A percentile compares a stretch with the other conserved stretches of the same genome.
These are phyloP conservation scores for Syngnathus floridae DNA, from an alignment of 2,113 vertebrate genomes.

Conservation along the genomic window DNA sequence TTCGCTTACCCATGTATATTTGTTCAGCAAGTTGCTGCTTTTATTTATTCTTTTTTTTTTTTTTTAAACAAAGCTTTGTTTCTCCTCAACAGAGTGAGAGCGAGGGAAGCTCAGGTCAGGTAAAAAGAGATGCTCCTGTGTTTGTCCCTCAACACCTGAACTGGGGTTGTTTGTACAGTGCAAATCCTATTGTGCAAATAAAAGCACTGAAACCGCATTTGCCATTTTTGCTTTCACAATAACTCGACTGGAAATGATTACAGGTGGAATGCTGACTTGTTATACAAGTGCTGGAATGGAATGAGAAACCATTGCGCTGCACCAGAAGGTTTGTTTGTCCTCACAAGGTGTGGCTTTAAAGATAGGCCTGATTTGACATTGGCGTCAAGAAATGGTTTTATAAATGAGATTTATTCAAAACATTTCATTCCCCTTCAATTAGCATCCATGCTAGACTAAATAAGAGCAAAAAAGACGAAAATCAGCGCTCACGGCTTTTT, in stretches of 20 bases:
- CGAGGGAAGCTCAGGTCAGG: slow-evolving; percentile 61
- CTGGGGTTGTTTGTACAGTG: slow-evolving; percentile 59
- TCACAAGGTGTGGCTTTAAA: not conserved
- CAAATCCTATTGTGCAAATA: slow-evolving; percentile 72
- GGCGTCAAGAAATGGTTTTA: too few species aligned
- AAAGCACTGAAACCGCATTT: slow-evolving; percentile 67
- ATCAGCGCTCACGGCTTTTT: slow-evolving; percentile 1
- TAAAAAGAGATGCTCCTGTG: slow-evolving; percentile 41
- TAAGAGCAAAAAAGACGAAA: not conserved
- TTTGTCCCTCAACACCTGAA: slow-evolving; percentile 52
- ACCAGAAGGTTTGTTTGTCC: not conserved
- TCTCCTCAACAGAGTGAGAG: slow-evolving; percentile 34
- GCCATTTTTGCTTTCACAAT: slow-evolving; percentile 7
- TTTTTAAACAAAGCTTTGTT: slow-evolving; percentile 6
- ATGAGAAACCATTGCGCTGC: not conserved
- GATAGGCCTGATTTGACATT: not conserved
- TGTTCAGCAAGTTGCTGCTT: slow-evolving; percentile 38
- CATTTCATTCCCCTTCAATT: not conserved
- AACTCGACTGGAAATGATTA: slow-evolving; percentile 15
- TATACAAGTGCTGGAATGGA: slow-evolving; percentile 4
- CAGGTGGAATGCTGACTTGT: slow-evolving; percentile 19
- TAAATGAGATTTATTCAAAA: too few species aligned
- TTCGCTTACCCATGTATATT: slow-evolving; percentile 31
- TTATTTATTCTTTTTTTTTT: slow-evolving; percentile 4
- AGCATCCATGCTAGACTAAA: not conserved